A percentile compares a stretch with the other conserved stretches of the same genome.
Conservation (phyloP, 1,140 invertebrate genomes). For the Trachymyrmex cornetzi region DNA sequence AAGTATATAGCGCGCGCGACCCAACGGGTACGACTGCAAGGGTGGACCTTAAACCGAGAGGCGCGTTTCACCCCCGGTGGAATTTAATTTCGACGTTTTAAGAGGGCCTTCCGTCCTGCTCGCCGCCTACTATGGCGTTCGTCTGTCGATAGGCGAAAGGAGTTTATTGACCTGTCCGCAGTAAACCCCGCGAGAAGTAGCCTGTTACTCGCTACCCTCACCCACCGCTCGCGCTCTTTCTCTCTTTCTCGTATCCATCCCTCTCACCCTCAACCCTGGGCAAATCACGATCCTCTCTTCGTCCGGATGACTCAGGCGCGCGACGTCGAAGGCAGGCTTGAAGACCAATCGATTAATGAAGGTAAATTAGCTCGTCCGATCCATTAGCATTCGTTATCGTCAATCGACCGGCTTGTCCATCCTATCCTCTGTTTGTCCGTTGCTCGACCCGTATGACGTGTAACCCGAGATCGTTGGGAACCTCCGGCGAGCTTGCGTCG, state of each 20-base stretch:
- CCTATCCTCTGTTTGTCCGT: slow-evolving; percentile 64
- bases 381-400: slow-evolving; percentile 85
- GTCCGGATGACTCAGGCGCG: slow-evolving; percentile 63
- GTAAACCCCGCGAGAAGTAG: slow-evolving; percentile 70
- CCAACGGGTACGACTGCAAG: slow-evolving; percentile 55
- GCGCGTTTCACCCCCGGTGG: slow-evolving; percentile 70
- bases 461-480: slow-evolving; percentile 83
- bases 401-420: slow-evolving; percentile 79
- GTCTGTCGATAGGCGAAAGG: slow-evolving; percentile 74
- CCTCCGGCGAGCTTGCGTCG: slow-evolving; percentile 50
- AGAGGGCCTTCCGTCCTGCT: slow-evolving; percentile 68
- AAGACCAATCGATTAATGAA: slow-evolving; percentile 84
- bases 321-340: slow-evolving; percentile 69
- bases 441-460: slow-evolving; percentile 79
- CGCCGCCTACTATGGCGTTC: slow-evolving; percentile 46
- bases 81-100: slow-evolving; percentile 84
- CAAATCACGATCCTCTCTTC: slow-evolving; percentile 32
- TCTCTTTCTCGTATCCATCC: neutral
- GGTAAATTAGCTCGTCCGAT: slow-evolving; percentile 84
- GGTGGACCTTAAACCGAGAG: slow-evolving; percentile 77
- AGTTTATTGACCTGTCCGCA: slow-evolving; percentile 80
- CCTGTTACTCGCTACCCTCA: slow-evolving; percentile 27
- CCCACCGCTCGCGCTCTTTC: slow-evolving; percentile 20
- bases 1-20: slow-evolving; percentile 78
- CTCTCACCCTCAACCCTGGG: slow-evolving; percentile 4